Evolutionary conservation across 1,140 invertebrate genomes (phyloP), one percentile per base, ranked within the genome.

Genomic region (Orchesella cincta): DNA sequence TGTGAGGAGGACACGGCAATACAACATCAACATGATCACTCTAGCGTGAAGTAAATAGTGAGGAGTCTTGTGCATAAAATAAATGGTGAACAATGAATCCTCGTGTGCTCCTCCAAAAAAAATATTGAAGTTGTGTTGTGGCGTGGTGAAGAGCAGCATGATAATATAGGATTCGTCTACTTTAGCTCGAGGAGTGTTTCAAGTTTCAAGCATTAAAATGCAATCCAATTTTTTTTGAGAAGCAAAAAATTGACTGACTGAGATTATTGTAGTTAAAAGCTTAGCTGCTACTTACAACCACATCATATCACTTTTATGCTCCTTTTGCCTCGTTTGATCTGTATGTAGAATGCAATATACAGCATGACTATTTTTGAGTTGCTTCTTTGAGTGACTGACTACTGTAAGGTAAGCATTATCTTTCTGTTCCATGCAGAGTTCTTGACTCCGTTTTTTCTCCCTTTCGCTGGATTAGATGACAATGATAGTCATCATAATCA

Each of bases 1-100:
- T 31, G 62, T 33, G 62, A 67, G 74, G 74, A 80, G 79, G 79
- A 80, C 79, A 78, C 75, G 76, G 39, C 35, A 36, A n/a, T 29
- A 39, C 16, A 73, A 28, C 71, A 51, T 46, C 35, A 46, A 26
- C 71, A 39, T 80, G 79, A 31, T 76, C 79, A 80, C 75, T 80
- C 76, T 80, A 78, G 79, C 79, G 75, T 80, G 79, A 80, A 80
- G 64, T 73, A 71, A 80, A 80, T 73, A 78, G 46, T 67, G 62
- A 67, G 33, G 31, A 67, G 28, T 67, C 62, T 67, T 14, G 3
- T 67, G 31, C 26, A 67, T 5, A 18, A 67, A 67, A 67, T 31
- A 12, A 5, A 33, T 8, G 12, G n/a, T 31, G 26, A 33, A 67
- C 31, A 67, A 67, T 31, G 29, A 29, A 12, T 46, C 39, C 39